Conservation (phyloP, 2,797 vertebrate genomes). For the Gymnothorax reevesii region DNA sequence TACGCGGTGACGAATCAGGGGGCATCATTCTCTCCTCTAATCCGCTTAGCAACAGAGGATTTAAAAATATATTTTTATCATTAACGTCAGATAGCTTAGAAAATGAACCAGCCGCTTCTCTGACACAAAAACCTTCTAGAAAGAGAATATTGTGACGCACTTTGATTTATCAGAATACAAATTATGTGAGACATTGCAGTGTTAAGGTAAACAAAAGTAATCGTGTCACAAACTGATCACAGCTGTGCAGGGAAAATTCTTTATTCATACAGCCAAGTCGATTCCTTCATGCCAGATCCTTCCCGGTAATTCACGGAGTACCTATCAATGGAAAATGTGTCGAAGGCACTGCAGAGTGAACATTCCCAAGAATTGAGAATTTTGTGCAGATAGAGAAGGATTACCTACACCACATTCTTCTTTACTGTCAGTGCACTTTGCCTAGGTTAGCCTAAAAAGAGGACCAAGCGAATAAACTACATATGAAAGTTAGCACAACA, state of each 20-base stretch:
- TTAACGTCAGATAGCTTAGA: slow-evolving; percentile 11
- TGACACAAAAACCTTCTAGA: background rate
- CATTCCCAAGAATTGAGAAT: background rate
- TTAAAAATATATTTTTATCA: background rate
- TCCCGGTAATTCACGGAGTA: background rate
- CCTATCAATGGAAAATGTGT: background rate
- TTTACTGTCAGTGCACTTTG: background rate
- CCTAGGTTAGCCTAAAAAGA: background rate
- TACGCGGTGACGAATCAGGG: background rate
- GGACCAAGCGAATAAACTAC: background rate
- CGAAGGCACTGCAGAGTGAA: background rate
- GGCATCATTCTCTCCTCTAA: background rate
- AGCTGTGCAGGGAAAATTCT: background rate
- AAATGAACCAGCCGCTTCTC: slow-evolving; percentile 5
- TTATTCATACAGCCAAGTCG: background rate
- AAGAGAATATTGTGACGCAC: background rate
- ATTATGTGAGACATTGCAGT: background rate
- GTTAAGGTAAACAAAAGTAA: background rate
- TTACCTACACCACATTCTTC: background rate
- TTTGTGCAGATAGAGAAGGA: background rate
- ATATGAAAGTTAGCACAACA: background rate
- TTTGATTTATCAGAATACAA: background rate
- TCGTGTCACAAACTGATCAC: background rate
- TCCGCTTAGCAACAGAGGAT: background rate
- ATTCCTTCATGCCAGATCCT: background rate